A percentile compares a stretch with the other conserved stretches of the same genome.
Evolutionary conservation across 2,888 invertebrate genomes (phyloP).

Genomic region (Lagria hirta): DNA sequence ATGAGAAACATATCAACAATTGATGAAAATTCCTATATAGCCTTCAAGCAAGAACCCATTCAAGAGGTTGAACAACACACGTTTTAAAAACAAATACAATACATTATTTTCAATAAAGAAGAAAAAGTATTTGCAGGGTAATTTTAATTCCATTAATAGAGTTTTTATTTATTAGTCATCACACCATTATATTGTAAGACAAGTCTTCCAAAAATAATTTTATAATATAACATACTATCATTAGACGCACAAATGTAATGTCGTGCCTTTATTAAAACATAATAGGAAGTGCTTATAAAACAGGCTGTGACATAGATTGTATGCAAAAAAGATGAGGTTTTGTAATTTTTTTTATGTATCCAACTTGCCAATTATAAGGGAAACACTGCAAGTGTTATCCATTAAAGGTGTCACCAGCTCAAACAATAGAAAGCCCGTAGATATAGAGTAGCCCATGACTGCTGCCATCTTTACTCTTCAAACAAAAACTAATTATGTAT

Average conservation of each 20-base stretch:
- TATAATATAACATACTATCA: no score
- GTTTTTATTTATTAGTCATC: slow-evolving; percentile 19
- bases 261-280: slow-evolving; percentile 14
- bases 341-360: slow-evolving; percentile 4
- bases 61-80: slow-evolving; percentile 55
- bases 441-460: no score
- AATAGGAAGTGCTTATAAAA: slow-evolving; percentile 12
- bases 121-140: slow-evolving; percentile 22
- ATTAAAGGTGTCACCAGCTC: no score
- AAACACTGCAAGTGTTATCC: no score
- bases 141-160: slow-evolving; percentile 6
- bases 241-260: no score
- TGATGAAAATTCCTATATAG: slow-evolving; percentile 49
- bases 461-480: no score
- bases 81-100: slow-evolving; percentile 42
- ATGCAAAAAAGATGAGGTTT: slow-evolving; percentile 7
- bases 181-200: slow-evolving; percentile 10
- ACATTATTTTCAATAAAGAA: no score
- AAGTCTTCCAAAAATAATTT: slow-evolving; percentile 15
- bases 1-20: slow-evolving; percentile 55
- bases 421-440: no score
- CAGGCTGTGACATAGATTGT: slow-evolving; percentile 16
- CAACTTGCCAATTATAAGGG: slow-evolving; percentile 24
- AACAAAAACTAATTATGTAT: no score
- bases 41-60: slow-evolving; percentile 60